Base-by-base conservation (phyloP, 2,113 vertebrate species). In the Aspiorhynchus laticeps region DNA sequence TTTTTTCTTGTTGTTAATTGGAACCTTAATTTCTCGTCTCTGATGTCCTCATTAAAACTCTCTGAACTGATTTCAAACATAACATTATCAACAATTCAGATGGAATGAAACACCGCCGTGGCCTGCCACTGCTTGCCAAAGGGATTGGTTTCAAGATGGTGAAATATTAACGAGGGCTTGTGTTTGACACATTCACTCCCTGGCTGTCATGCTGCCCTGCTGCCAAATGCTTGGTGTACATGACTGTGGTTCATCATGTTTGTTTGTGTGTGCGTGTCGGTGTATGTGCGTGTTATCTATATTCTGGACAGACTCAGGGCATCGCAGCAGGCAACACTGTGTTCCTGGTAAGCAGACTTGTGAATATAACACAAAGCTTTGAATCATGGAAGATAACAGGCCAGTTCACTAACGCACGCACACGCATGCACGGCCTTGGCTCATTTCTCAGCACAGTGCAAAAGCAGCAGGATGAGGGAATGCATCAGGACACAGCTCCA, bases 161-260 rank as follows among this genome's bases (percentile, higher is more conserved):
- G 51, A 91, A 90, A 89, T 90, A 89, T 90, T 88, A 88, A 89
- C 80, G 51, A 88, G 85, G 61, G 31, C 69, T 85, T 81, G 81
- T 88, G 86, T 86, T 59, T 87, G 51, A 88, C 86, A 90, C 87
- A 74, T 88, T 83, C 78, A 65, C 83, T 85, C 77, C 69, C 71
- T 85, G 76, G 84, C 84, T 65, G 41, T 88, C 85, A 75, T 83
- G 67, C 65, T 73, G 56, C 65, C 83, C 88, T 79, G 63, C 83
- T 86, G 87, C 81, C 85, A 77, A 73, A 56, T 77, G 67, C 48
- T 85, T 56, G 75, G 24, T 85, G 81, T 61, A n/a, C 59, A 75
- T 86, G 65, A 80, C 81, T 80, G 56, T 56, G 73, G 48, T 84
- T 84, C 38, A 51, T 5, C 82, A 74, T 53, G 53, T 77, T 84